A percentile compares a stretch with the other conserved stretches of the same genome.
phyloP scores from a whole-genome alignment of 2,888 invertebrate species.

The Phrixothrix hirtus region DNA sequence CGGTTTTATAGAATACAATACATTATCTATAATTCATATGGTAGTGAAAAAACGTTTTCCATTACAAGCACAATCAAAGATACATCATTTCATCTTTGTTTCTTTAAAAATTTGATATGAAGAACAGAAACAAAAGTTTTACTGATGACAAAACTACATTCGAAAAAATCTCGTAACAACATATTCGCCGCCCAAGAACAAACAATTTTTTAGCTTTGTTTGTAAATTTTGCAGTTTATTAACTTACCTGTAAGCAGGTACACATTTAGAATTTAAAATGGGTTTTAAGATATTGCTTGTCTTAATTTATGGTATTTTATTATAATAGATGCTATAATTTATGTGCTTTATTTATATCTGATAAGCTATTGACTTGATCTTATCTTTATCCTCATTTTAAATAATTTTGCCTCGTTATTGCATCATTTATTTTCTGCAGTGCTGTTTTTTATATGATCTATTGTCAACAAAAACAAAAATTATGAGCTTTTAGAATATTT shows the following conservation, averaged over 20 bases:
- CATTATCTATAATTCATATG: slow-evolving; percentile 54
- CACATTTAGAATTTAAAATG: no score
- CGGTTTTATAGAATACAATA: slow-evolving; percentile 51
- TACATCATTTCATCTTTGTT: slow-evolving; percentile 4
- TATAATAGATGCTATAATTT: no score
- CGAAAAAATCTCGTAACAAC: slow-evolving; percentile 44
- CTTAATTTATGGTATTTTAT: no score
- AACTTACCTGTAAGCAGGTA: slow-evolving; percentile 6
- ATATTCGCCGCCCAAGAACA: slow-evolving; percentile 53
- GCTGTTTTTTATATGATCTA: no score
- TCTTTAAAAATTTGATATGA: slow-evolving; percentile 6
- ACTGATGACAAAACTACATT: slow-evolving; percentile 10
- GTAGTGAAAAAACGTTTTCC: slow-evolving; percentile 24
- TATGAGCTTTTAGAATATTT: no score
- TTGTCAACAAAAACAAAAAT: no score
- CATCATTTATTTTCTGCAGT: no score
- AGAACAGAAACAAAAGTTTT: slow-evolving; percentile 9
- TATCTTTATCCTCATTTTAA: no score
- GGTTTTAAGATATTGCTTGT: no score
- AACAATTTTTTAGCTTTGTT: slow-evolving; percentile 34
- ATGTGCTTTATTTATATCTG: no score
- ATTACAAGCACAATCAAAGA: slow-evolving; percentile 10
- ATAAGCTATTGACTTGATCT: no score
- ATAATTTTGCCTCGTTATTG: background rate
- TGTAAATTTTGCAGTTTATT: slow-evolving; percentile 28